phyloP scores from a whole-genome alignment of 2,113 vertebrate genomes.

The Trichechus manatus region DNA sequence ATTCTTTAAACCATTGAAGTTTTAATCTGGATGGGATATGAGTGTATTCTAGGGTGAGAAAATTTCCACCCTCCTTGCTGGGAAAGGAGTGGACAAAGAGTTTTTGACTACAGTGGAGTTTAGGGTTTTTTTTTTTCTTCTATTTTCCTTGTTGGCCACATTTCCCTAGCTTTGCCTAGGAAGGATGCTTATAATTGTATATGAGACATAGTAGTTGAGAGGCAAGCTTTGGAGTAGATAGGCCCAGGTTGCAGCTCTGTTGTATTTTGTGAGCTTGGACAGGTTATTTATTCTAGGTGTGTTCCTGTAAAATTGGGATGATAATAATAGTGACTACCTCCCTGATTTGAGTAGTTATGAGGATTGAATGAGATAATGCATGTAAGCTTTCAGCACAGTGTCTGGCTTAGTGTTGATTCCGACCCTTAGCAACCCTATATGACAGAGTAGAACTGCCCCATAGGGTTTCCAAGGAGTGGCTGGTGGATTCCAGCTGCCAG shows the following conservation, averaged over 20 bases:
- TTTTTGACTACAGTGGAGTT: not conserved
- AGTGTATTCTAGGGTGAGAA: slow-evolving; percentile 30
- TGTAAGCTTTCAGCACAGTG: not conserved
- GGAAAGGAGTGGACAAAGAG: not conserved
- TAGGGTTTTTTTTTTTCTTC: not conserved
- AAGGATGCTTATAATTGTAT: not conserved
- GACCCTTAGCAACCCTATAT: no score
- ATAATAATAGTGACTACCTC: slow-evolving; percentile 13
- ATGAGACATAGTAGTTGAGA: not conserved
- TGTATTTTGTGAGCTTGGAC: not conserved
- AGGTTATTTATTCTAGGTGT: slow-evolving; percentile 19
- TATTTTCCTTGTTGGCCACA: not conserved
- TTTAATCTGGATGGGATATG: slow-evolving; percentile 47
- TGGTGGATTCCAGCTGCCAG: no score
- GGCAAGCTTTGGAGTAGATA: slow-evolving; percentile 31
- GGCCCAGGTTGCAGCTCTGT: not conserved
- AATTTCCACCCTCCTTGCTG: not conserved
- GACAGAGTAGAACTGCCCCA: no score
- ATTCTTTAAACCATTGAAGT: slow-evolving; percentile 56
- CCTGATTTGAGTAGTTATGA: not conserved
- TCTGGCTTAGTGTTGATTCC: not conserved
- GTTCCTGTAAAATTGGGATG: slow-evolving; percentile 48
- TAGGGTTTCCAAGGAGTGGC: no score
- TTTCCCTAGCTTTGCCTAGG: not conserved
- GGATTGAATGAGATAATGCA: not conserved